Evolutionary conservation across 2,888 invertebrate species (phyloP), one percentile per base, ranked within the genome.

Genomic region (Pimpla rufipes): DNA sequence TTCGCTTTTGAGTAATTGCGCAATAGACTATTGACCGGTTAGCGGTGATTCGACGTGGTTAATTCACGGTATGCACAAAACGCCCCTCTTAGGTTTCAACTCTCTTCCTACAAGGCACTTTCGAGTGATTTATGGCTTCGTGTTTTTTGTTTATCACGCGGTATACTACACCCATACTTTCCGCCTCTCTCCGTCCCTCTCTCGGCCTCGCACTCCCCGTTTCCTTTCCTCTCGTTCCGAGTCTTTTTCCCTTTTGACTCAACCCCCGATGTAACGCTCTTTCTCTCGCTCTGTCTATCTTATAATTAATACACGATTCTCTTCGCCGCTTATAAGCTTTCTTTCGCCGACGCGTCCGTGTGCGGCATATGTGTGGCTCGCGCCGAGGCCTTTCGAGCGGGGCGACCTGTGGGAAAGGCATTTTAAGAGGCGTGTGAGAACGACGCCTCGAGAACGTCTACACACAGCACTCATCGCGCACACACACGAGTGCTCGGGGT

Each of bases 391-490:
- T 70, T 76, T 76, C 82, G 81, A 77, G 67, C 78, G 79, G 78
- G 79, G 78, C 85, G 81, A 83, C 85, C 86, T 87, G 86, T 87
- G 86, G 86, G 88, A 85, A 88, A 86, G 84, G 85, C 86, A 81
- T 81, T 79, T 83, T 64, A 83, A 88, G 86, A 87, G 84, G 80
- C 82, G 81, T 78, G 84, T 81, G 81, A 82, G 82, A 82, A 82
- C 59, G 82, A 78, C 78, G 82, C 82, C 78, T 78, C 74, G 68
- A 74, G 78, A 82, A 71, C 68, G 62, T 37, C 52, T 68, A 68
- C 16, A 50, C n/a, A 68, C 37, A 47, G 47, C 47, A 29, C 77
- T 70, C 76, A 66, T 40, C 29, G 29, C 29, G 29, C 29, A 59
- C 21, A 35, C 18, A 74, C 57, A 64, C 62, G 35, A 37, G 40